Evolutionary conservation across 2,113 vertebrate species (phyloP), one percentile per base, ranked within the genome.

Genomic region (Thinocorus orbignyianus): DNA sequence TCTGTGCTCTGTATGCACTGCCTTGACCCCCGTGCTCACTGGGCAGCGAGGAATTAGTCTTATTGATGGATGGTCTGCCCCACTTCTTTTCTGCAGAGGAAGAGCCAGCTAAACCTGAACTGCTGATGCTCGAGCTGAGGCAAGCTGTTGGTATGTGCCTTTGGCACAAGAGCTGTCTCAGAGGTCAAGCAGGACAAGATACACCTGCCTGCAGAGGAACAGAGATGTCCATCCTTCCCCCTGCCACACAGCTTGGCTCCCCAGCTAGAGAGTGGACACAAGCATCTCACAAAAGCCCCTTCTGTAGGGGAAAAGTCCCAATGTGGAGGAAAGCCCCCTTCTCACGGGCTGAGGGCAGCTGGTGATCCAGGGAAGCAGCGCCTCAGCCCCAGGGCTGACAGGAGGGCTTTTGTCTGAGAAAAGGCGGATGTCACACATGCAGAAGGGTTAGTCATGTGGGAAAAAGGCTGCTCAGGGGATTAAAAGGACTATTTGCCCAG

Each of bases 371-470:
- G 35, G 35, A 61, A 35, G 42, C 66, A 68, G 46, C 12, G 1
- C 18, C 7, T n/a, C 1, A 0, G 8, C 26, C 51, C 86, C 76
- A 71, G 66, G 39, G 3, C 26, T 19, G 68, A 28, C 13, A 1
- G 49, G 62, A 81, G 28, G 13, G 72, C 46, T 77, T 71, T 93
- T 17, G 17, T 86, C 61, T 0, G 16, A n/a, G 81, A 55, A 51
- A 58, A 60, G 35, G 81, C 16, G 1, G 83, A 68, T 89, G 66
- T 48, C 93, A 95, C 0, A 65, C 81, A 15, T 89, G 65, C 93
- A 91, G 73, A 96, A 87, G 93, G 48, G 91, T 91, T 71, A 97
- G 16, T 95, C 94, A 95, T 95, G 95, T 96, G 96, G 65, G 81
- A 76, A 89, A 94, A 74, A 69, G 95, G 69, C 93, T 81, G 86